Evolutionary conservation across 2,888 invertebrate species (phyloP).

Genomic region (Caenorhabditis sp.): DNA sequence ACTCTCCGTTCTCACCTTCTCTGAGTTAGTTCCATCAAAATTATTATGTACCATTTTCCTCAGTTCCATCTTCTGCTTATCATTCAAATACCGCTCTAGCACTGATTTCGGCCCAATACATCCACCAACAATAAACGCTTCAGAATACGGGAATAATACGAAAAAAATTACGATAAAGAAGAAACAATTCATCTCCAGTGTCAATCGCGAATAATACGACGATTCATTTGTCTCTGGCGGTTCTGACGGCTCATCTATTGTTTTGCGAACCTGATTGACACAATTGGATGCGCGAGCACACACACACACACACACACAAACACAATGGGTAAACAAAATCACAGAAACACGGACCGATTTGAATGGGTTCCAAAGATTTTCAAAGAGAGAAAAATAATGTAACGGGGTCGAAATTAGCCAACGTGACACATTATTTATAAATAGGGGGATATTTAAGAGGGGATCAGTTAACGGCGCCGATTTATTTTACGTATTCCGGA

Average conservation of each 20-base stretch:
- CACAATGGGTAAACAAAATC: background rate
- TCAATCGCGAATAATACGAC: background rate
- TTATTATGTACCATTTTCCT: constrained; percentile 51
- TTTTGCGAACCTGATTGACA: background rate
- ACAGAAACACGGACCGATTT: background rate
- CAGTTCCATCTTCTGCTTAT: constrained; percentile 44
- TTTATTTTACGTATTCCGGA: background rate
- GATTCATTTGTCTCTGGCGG: background rate
- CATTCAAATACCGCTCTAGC: constrained; percentile 43
- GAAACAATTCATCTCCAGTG: background rate
- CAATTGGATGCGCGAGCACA: background rate
- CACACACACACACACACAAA: background rate
- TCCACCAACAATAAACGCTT: constrained; percentile 52
- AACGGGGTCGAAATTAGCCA: background rate
- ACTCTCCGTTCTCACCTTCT: constrained; percentile 22
- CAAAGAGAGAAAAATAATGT: background rate
- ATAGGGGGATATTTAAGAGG: background rate
- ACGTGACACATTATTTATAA: background rate
- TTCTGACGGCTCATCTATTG: background rate
- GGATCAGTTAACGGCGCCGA: background rate
- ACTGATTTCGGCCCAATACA: constrained; percentile 56
- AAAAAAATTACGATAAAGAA: constrained; percentile 8
- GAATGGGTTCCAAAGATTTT: background rate
- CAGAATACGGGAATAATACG: no score
- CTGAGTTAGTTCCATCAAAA: constrained; percentile 51